Evolutionary conservation across 1,140 invertebrate species (phyloP).

Genomic region (Dryas iulia): DNA sequence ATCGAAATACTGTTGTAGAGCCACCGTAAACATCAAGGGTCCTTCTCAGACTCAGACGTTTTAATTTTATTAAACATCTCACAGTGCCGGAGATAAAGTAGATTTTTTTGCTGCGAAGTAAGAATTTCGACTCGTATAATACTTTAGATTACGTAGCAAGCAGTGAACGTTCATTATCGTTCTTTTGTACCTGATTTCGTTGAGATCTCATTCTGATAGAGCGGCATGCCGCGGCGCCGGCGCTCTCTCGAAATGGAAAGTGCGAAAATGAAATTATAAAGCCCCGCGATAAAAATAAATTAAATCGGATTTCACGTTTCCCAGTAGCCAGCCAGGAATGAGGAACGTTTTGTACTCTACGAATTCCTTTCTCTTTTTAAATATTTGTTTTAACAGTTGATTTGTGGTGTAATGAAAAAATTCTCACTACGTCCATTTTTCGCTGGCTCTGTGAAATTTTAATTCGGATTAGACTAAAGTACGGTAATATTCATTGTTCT

Average conservation of each 20-base stretch:
- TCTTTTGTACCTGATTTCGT: slow-evolving; percentile 80
- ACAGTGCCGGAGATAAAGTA: slow-evolving; percentile 72
- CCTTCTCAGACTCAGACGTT: slow-evolving; percentile 63
- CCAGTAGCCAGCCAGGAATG: slow-evolving; percentile 73
- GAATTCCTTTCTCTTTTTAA: slow-evolving; percentile 74
- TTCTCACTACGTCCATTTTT: slow-evolving; percentile 66
- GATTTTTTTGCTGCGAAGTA: slow-evolving; percentile 77
- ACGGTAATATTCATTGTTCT: background rate
- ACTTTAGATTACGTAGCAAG: slow-evolving; percentile 80
- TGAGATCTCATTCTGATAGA: slow-evolving; percentile 80
- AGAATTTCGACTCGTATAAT: slow-evolving; percentile 79
- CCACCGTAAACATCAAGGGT: slow-evolving; percentile 64
- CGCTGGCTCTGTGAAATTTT: slow-evolving; percentile 34
- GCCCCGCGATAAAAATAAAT: slow-evolving; percentile 80
- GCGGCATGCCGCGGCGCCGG: slow-evolving; percentile 71
- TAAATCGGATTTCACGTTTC: slow-evolving; percentile 79
- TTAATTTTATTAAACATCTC: slow-evolving; percentile 79
- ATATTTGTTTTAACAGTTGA: slow-evolving; percentile 78
- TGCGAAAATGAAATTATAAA: slow-evolving; percentile 81
- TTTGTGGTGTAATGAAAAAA: slow-evolving; percentile 71
- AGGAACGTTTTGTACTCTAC: slow-evolving; percentile 71
- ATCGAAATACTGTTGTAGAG: slow-evolving; percentile 67
- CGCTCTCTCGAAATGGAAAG: slow-evolving; percentile 78
- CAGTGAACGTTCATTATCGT: slow-evolving; percentile 79
- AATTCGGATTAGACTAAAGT: slow-evolving; percentile 5